Evolutionary conservation across 1,140 invertebrate species (phyloP).

Genomic region (Ceratitis capitata): DNA sequence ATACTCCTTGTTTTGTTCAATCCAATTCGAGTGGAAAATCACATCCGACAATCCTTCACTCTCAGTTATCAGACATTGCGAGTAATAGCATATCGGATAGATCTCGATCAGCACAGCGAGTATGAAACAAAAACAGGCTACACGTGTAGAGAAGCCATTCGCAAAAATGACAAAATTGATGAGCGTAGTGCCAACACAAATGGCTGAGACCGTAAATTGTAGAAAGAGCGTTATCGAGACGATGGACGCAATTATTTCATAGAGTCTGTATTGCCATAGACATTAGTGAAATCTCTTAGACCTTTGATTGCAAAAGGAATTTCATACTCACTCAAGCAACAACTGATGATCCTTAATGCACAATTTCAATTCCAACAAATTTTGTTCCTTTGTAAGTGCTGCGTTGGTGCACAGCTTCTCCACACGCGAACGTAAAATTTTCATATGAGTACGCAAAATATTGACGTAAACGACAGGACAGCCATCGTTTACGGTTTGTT

Average conservation of each 20-base stretch:
- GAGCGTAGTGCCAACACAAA: slow-evolving; percentile 50
- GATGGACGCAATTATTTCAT: slow-evolving; percentile 46
- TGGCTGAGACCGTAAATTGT: slow-evolving; percentile 51
- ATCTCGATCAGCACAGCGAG: slow-evolving; percentile 49
- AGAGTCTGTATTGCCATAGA: slow-evolving; percentile 33
- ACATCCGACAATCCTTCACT: slow-evolving; percentile 45
- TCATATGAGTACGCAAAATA: slow-evolving; percentile 47
- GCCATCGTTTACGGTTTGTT: slow-evolving; percentile 50
- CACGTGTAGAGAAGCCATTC: slow-evolving; percentile 44
- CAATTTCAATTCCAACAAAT: slow-evolving; percentile 46
- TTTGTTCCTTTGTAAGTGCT: slow-evolving; percentile 31
- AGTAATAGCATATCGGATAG: slow-evolving; percentile 49
- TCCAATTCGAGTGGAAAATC: slow-evolving; percentile 52
- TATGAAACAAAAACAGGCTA: slow-evolving; percentile 48
- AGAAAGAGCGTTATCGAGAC: slow-evolving; percentile 52
- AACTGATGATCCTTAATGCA: slow-evolving; percentile 51
- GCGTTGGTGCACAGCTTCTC: slow-evolving; percentile 9
- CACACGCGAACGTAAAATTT: slow-evolving; percentile 46
- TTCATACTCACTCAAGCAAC: slow-evolving; percentile 44
- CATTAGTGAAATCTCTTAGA: neutral
- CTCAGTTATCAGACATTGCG: slow-evolving; percentile 48
- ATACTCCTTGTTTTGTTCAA: slow-evolving; percentile 47
- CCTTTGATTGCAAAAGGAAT: neutral
- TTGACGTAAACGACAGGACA: slow-evolving; percentile 50
- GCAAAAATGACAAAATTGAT: slow-evolving; percentile 53